Base-by-base conservation (phyloP, 2,113 vertebrate genomes). In the Pachyramphus minor region DNA sequence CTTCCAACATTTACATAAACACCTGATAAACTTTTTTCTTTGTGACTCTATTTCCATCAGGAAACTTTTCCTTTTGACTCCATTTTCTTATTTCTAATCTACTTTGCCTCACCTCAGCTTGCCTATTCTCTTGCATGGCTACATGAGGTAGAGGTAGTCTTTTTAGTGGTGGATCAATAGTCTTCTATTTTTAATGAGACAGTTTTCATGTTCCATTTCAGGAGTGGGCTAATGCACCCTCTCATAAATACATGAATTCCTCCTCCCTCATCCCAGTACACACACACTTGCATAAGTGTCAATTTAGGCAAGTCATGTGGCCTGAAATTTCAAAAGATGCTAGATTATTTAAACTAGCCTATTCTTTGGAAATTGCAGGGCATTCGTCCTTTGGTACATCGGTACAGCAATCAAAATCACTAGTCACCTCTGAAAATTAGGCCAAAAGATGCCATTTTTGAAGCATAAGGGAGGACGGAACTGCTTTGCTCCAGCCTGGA, bases 151-250 rank as follows among this genome's bases (percentile, higher is more conserved):
- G 78, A 69, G 42, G n/a, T 85, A 89, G 50, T 84, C 52, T 96
- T 96, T 95, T 95, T 94, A 95, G 89, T 82, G 66, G 58, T 79
- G 44, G 64, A 69, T 96, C 81, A 96, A 92, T 84, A 87, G 77
- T 91, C 78, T 62, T 93, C 94, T 96, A 95, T 96, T 96, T 96
- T 97, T 95, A 93, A 91, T 96, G 87, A 82, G 88, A 77, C 50
- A 81, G 91, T 97, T 95, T 94, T 87, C 80, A 28, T 66, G 53
- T 91, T 95, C 84, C 44, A 24, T 95, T 95, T 94, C 93, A 95
- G 77, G 62, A 96, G 49, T 60, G 88, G 68, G 74, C 73, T 87
- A 77, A 87, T 92, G 41, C 53, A 76, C 58, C 77, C 91, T 84
- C 69, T 96, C 81, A 91, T 79, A 96, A 95, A 93, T 68, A 95